Conservation (phyloP, 2,888 invertebrate species). For the Papilio protenor region DNA sequence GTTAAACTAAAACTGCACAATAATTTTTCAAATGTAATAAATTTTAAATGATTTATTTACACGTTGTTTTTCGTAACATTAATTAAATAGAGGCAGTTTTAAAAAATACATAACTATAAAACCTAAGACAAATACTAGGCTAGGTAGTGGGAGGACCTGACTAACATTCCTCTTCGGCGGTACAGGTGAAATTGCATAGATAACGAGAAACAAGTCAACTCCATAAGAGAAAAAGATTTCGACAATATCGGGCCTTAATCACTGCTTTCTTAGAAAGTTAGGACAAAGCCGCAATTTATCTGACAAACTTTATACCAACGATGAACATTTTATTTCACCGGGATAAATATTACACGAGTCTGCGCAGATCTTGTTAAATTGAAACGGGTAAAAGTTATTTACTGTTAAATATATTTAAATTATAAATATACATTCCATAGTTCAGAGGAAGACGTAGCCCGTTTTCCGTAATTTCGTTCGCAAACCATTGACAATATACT, state of each 20-base stretch:
- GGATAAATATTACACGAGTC: neutral
- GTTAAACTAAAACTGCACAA: constrained; percentile 27
- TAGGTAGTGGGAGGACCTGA: neutral
- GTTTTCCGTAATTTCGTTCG: neutral
- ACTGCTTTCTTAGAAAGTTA: constrained; percentile 66
- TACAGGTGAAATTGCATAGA: constrained; percentile 1
- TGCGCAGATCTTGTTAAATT: neutral
- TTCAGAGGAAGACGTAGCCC: constrained; percentile 24
- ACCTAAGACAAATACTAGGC: constrained; percentile 6
- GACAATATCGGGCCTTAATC: constrained; percentile 53
- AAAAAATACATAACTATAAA: constrained; percentile 10
- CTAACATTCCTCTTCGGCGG: constrained; percentile 27
- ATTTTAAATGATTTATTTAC: constrained; percentile 17
- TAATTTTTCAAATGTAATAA: constrained; percentile 3
- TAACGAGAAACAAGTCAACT: neutral
- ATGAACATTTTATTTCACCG: constrained; percentile 22
- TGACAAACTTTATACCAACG: constrained; percentile 3
- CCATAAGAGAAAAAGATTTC: neutral
- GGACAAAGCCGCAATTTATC: constrained; percentile 56
- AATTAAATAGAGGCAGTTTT: constrained; percentile 11
- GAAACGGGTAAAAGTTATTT: neutral
- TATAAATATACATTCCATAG: neutral
- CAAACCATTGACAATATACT: neutral
- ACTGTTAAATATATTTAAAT: too few relatives aligned
- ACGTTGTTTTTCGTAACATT: neutral